These are phyloP conservation scores for Trichomycterus rosablanca DNA, from an alignment of 2,113 vertebrate genomes.

Conservation along the genomic window DNA sequence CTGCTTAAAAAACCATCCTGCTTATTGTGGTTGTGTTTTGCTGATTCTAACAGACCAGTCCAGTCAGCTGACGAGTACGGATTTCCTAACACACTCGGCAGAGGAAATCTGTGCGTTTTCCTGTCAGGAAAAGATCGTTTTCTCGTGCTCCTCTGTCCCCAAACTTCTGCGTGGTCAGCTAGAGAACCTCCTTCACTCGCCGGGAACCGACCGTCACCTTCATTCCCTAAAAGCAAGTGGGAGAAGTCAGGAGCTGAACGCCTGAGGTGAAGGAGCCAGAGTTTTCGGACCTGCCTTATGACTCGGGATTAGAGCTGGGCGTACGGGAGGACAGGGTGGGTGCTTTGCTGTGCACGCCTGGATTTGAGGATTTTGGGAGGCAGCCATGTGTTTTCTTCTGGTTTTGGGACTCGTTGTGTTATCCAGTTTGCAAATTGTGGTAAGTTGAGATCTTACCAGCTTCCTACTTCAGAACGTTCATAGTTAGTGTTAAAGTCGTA, in stretches of 20 bases:
- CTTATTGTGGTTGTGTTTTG: no score
- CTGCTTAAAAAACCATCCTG: no score
- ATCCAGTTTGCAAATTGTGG: constrained; percentile 34
- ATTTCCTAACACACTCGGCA: constrained; percentile 47
- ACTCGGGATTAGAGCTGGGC: neutral
- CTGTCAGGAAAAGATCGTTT: constrained; percentile 70
- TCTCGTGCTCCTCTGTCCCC: constrained; percentile 22
- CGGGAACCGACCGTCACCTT: constrained; percentile 12
- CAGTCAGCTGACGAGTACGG: constrained; percentile 44
- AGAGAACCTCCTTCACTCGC: constrained; percentile 7
- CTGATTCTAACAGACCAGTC: constrained; percentile 37
- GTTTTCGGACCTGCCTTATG: neutral
- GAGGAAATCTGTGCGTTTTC: constrained; percentile 80
- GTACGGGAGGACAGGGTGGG: neutral
- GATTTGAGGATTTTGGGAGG: constrained; percentile 24
- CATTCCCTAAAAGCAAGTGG: constrained; percentile 8
- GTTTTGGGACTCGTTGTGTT: constrained; percentile 36
- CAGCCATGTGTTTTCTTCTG: constrained; percentile 41
- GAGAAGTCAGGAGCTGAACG: neutral
- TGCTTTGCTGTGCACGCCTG: constrained; percentile 1
- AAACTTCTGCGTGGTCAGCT: constrained; percentile 12
- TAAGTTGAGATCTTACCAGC: constrained; percentile 24
- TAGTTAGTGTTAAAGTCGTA: no score
- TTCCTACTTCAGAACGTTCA: no score
- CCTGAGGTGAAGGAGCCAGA: no score